Evolutionary conservation across 2,888 invertebrate genomes (phyloP).

Genomic region (Cephonodes hylas): DNA sequence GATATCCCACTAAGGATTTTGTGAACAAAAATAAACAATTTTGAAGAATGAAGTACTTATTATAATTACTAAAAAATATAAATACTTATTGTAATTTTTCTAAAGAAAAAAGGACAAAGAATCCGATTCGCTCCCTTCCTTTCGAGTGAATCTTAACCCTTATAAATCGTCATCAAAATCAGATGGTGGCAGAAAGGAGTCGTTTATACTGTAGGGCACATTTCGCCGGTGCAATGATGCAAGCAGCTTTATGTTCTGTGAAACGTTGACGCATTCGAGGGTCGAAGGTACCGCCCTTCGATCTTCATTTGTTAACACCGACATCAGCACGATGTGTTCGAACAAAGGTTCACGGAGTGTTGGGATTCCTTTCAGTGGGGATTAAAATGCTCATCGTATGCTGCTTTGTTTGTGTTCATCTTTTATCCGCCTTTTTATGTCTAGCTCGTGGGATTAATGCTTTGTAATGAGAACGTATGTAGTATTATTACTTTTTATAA

Average conservation of each 20-base stretch:
- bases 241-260: conserved; percentile 72
- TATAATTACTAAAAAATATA: too few relatives aligned
- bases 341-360: not conserved
- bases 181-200: conserved; percentile 33
- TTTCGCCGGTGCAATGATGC: conserved; percentile 64
- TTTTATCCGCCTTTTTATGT: not conserved
- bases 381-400: not conserved
- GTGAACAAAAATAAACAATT: too few relatives aligned
- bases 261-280: conserved; percentile 51
- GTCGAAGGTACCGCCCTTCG: conserved; percentile 45
- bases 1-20: too few relatives aligned
- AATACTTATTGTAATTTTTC: too few relatives aligned
- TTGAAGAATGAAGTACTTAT: too few relatives aligned
- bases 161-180: conserved; percentile 20
- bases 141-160: conserved; percentile 1
- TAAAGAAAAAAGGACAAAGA: too few relatives aligned
- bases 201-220: conserved; percentile 38
- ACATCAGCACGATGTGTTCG: not conserved
- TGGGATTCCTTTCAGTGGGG: not conserved
- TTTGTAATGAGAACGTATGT: not conserved
- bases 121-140: not conserved
- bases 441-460: not conserved
- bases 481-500: not conserved
- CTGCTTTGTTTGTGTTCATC: not conserved
- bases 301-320: conserved; percentile 30